Evolutionary conservation across 2,888 invertebrate species (phyloP).

Genomic region (Xanthia icteritia): DNA sequence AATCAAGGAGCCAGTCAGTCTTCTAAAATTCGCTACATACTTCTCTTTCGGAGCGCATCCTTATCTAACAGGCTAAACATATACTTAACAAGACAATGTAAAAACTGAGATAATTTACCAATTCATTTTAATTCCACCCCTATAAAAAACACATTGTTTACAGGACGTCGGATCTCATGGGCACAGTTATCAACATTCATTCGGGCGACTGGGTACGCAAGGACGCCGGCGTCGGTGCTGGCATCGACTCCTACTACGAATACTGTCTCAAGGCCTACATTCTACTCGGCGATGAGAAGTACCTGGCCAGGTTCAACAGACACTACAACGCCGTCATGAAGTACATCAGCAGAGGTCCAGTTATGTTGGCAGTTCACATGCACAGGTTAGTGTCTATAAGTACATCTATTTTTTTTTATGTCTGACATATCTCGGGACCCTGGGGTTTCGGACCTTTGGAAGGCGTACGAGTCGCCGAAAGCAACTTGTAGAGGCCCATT

Average conservation of each 20-base stretch:
- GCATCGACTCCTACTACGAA: slow-evolving; percentile 99
- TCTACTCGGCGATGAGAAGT: slow-evolving; percentile 97
- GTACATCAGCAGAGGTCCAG: slow-evolving; percentile 98
- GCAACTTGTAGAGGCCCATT: not conserved
- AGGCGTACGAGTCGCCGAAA: too few species aligned
- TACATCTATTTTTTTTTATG: too few species aligned
- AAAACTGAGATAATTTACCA: not conserved
- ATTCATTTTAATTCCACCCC: not conserved
- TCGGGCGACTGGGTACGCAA: slow-evolving; percentile 99
- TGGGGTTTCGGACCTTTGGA: too few species aligned
- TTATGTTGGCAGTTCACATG: slow-evolving; percentile 98
- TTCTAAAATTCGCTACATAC: not conserved
- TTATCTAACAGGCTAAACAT: not conserved
- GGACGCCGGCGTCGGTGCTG: slow-evolving; percentile 99
- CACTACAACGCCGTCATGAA: slow-evolving; percentile 99
- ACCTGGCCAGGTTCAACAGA: slow-evolving; percentile 97
- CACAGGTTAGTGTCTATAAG: slow-evolving; percentile 91
- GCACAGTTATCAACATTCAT: slow-evolving; percentile 99
- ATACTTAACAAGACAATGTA: not conserved
- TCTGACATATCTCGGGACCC: too few species aligned
- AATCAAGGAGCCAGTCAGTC: not conserved
- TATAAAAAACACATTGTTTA: slow-evolving; percentile 18
- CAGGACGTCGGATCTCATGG: slow-evolving; percentile 96
- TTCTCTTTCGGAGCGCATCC: not conserved
- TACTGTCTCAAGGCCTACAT: slow-evolving; percentile 99